Evolutionary conservation across 2,113 vertebrate species (phyloP).

Genomic region (Erinaceus europaeus): DNA sequence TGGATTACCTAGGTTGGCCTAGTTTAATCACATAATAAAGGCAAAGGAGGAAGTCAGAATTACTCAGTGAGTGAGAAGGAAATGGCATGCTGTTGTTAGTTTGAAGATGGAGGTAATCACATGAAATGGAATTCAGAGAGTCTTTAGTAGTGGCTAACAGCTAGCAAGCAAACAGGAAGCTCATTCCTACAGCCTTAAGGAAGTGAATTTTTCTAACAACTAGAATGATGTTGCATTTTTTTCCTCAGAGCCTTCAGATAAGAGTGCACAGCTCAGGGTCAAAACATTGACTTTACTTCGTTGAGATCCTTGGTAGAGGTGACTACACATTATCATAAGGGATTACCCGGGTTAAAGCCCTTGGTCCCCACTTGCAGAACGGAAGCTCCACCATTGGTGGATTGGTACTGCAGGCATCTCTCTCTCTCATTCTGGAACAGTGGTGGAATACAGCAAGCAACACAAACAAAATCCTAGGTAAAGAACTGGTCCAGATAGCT

Average conservation of each 20-base stretch:
- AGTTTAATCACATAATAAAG: background rate
- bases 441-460: too few relatives aligned
- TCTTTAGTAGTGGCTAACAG: background rate
- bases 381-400: too few relatives aligned
- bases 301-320: background rate
- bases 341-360: too few relatives aligned
- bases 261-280: background rate
- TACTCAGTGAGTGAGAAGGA: background rate
- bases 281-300: background rate
- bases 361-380: too few relatives aligned
- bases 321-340: too few relatives aligned
- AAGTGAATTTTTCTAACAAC: background rate
- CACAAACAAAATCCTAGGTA: too few relatives aligned
- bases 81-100: background rate
- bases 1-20: background rate
- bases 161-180: background rate
- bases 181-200: background rate
- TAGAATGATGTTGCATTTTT: background rate
- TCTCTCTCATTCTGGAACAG: too few relatives aligned
- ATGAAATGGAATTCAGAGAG: background rate
- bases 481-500: background rate
- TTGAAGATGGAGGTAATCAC: background rate
- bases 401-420: too few relatives aligned
- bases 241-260: background rate
- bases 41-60: background rate